These are phyloP conservation scores for Montipora cactus DNA, from an alignment of 64 coral and sea anemone species.

Conservation along the genomic window DNA sequence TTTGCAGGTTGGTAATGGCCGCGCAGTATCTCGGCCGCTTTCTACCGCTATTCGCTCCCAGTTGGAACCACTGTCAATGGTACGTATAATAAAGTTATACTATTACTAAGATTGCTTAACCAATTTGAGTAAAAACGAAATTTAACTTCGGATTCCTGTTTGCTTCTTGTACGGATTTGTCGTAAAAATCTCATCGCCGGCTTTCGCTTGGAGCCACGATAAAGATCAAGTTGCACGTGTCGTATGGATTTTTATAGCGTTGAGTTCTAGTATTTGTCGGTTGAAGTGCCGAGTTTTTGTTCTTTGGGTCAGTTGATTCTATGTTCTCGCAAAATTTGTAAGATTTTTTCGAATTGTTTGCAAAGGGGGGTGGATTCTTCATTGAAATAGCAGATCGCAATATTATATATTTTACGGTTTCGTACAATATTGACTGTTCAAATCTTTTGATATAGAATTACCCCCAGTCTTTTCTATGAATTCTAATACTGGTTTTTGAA, in stretches of 20 bases:
- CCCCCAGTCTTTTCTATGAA: background rate
- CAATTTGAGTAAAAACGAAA: background rate
- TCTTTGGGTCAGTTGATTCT: background rate
- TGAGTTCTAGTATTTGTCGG: background rate
- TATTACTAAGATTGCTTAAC: background rate
- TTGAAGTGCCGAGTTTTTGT: background rate
- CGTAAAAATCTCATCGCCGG: background rate
- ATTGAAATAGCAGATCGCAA: background rate
- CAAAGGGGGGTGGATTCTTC: background rate
- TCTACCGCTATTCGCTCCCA: constrained; percentile 88
- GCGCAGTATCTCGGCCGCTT: constrained; percentile 77
- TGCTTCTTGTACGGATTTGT: background rate
- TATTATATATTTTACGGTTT: constrained; percentile 2
- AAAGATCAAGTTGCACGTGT: constrained; percentile 29
- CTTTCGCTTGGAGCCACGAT: background rate
- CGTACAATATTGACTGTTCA: constrained; percentile 24
- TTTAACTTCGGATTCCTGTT: background rate
- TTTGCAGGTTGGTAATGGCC: constrained; percentile 87
- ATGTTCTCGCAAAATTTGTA: background rate
- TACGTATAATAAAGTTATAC: constrained; percentile 21
- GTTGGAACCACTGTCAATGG: constrained; percentile 89
- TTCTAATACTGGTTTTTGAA: background rate
- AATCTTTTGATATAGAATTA: background rate
- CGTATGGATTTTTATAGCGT: background rate
- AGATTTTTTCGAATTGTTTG: background rate